Conservation (phyloP, 2,888 invertebrate genomes). For the Bellardia bayeri region DNA sequence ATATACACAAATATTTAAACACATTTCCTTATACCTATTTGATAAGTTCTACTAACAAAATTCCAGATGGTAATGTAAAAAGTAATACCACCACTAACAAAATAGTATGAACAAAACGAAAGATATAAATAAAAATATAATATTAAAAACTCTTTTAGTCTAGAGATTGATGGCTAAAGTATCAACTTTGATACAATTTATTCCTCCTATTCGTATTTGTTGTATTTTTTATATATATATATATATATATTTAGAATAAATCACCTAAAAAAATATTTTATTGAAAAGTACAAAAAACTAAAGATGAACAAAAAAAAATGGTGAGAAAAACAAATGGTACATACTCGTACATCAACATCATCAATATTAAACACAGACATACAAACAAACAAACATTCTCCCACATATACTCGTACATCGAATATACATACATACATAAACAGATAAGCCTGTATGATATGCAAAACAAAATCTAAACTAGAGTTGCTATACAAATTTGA, state of each 20-base stretch:
- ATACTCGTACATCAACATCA: conserved; percentile 28
- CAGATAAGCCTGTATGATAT: conserved; percentile 32
- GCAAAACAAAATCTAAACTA: conserved; percentile 46
- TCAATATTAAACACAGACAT: conserved; percentile 26
- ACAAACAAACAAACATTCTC: conserved; percentile 1
- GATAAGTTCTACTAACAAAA: not conserved
- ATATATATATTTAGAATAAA: conserved; percentile 49
- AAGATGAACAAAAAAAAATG: not conserved
- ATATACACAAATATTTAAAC: not conserved
- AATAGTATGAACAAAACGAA: not conserved
- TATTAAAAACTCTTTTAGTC: conserved; percentile 54
- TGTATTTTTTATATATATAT: not conserved
- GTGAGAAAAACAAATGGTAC: conserved; percentile 13
- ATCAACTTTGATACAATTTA: conserved; percentile 60
- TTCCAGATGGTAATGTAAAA: not conserved
- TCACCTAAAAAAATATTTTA: conserved; percentile 72
- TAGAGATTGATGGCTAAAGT: conserved; percentile 50
- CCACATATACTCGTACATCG: not conserved
- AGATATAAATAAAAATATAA: conserved; percentile 37
- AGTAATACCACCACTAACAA: not conserved
- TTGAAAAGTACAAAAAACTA: conserved; percentile 51
- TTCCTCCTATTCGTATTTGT: conserved; percentile 31
- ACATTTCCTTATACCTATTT: not conserved
- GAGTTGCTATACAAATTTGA: conserved; percentile 14
- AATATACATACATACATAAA: not conserved